Evolutionary conservation across 2,113 vertebrate genomes (phyloP).

Genomic region (Neofelis nebulosa): DNA sequence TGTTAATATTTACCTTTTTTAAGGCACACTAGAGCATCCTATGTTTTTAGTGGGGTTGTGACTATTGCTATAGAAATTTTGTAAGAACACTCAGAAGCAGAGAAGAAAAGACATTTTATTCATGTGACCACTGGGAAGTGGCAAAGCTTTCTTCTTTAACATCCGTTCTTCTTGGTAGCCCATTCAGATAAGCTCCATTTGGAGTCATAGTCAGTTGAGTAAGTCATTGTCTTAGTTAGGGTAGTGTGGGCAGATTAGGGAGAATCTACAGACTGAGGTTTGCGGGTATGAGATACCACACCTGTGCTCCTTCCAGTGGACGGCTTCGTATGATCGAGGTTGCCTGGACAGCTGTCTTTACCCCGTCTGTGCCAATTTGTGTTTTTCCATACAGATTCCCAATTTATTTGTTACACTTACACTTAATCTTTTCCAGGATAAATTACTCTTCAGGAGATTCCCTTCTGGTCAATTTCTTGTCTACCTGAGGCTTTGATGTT

Average conservation of each 20-base stretch:
- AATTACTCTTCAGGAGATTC: background rate
- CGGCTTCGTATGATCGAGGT: background rate
- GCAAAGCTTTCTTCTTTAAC: background rate
- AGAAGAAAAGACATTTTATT: background rate
- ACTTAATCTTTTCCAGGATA: background rate
- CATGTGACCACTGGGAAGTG: background rate
- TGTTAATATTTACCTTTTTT: background rate
- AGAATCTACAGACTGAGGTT: background rate
- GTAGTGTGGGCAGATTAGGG: background rate
- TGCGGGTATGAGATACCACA: background rate
- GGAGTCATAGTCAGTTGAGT: background rate
- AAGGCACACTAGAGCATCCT: background rate
- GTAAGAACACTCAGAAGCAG: background rate
- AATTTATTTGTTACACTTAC: background rate
- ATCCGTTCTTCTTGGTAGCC: background rate
- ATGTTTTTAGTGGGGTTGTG: background rate
- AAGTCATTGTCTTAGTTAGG: background rate
- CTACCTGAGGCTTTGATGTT: background rate
- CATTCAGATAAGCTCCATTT: background rate
- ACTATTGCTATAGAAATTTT: background rate
- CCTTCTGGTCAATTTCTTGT: background rate
- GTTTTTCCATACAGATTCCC: background rate
- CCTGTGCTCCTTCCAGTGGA: background rate
- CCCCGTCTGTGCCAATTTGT: background rate
- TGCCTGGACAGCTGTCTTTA: background rate